Conservation (phyloP, 2,888 invertebrate species). For the Drosophila cognata region DNA sequence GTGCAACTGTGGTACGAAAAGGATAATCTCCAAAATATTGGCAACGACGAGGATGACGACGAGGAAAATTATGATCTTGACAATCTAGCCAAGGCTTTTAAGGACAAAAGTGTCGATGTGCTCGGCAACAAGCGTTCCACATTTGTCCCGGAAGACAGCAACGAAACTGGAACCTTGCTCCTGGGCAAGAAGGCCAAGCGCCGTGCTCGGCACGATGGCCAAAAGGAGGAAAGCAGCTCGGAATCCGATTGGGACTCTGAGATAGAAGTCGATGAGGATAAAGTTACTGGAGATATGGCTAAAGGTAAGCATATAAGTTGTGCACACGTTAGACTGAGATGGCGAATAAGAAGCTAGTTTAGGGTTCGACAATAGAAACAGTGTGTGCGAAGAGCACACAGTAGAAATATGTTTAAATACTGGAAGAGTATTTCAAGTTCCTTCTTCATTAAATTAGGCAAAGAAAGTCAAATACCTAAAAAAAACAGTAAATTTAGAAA, state of each 20-base stretch:
- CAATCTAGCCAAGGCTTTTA: constrained; percentile 89
- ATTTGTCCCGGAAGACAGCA: neutral
- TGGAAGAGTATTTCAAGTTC: too few relatives aligned
- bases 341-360: neutral
- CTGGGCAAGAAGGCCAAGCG: constrained; percentile 83
- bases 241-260: constrained; percentile 78
- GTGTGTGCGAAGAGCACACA: neutral
- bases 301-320: constrained; percentile 58
- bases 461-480: neutral
- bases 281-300: constrained; percentile 59
- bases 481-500: neutral
- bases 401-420: neutral
- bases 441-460: neutral
- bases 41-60: constrained; percentile 92
- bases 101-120: constrained; percentile 88
- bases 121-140: constrained; percentile 76
- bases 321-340: neutral
- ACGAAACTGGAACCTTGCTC: constrained; percentile 22
- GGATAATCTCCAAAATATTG: constrained; percentile 90
- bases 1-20: constrained; percentile 95
- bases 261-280: constrained; percentile 67
- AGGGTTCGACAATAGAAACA: neutral
- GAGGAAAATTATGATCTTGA: constrained; percentile 95
- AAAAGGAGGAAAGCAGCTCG: constrained; percentile 64
- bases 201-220: constrained; percentile 77